phyloP scores from a whole-genome alignment of 2,113 vertebrate species.

The Notothenia coriiceps region DNA sequence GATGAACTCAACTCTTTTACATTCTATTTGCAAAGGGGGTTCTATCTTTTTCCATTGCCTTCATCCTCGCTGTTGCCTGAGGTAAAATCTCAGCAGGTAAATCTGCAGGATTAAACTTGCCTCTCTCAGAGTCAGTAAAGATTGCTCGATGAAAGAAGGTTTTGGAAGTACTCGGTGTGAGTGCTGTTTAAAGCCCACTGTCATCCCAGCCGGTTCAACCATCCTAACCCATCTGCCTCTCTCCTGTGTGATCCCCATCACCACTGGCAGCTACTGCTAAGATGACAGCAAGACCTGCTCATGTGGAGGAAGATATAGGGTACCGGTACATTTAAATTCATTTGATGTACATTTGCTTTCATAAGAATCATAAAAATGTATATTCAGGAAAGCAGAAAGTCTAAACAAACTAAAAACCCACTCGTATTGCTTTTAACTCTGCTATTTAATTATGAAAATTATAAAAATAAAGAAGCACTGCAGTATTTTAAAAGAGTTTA shows the following conservation, averaged over 20 bases:
- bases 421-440: no score
- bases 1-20: slow-evolving; percentile 13
- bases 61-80: slow-evolving; percentile 35
- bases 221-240: neutral
- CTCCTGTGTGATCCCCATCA: slow-evolving; percentile 3
- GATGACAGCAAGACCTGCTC: slow-evolving; percentile 2
- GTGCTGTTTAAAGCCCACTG: slow-evolving; percentile 15
- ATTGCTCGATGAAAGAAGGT: slow-evolving; percentile 46
- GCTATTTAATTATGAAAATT: no score
- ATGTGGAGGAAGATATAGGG: neutral
- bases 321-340: neutral
- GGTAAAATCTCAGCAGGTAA: slow-evolving; percentile 58
- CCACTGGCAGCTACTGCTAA: slow-evolving; percentile 1
- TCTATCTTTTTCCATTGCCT: slow-evolving; percentile 27
- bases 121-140: slow-evolving; percentile 32
- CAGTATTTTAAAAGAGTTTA: no score
- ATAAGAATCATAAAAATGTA: no score
- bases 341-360: neutral
- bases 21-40: slow-evolving; percentile 4
- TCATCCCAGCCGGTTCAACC: slow-evolving; percentile 24
- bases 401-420: no score
- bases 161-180: slow-evolving; percentile 11
- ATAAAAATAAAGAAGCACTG: no score
- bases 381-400: no score
- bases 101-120: slow-evolving; percentile 53